Conservation (phyloP, 1,140 invertebrate species). For the Delia radicum region DNA sequence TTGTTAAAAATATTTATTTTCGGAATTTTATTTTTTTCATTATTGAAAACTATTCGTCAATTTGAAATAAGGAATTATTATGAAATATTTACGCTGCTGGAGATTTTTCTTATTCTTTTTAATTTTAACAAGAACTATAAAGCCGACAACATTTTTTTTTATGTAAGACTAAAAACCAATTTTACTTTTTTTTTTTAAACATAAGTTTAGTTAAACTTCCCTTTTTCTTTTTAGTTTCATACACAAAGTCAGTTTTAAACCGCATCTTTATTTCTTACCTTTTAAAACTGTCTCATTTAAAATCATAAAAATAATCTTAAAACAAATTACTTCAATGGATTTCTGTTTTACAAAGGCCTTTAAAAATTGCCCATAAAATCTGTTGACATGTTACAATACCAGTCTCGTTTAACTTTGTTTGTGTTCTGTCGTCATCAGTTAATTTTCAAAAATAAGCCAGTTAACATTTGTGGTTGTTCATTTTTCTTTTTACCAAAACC, state of each 20-base stretch:
- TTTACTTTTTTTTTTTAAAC: background rate
- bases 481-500: background rate
- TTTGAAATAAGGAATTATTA: background rate
- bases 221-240: background rate
- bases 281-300: background rate
- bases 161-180: background rate
- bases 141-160: background rate
- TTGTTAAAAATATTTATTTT: too few species aligned
- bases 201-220: background rate
- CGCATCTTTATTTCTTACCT: background rate
- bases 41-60: background rate
- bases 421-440: background rate
- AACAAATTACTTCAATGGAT: background rate
- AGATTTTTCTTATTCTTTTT: background rate
- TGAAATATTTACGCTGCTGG: background rate
- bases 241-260: too few species aligned
- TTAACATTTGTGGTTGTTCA: too few species aligned
- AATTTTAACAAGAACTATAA: background rate
- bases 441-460: background rate
- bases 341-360: background rate
- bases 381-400: slow-evolving; percentile 14
- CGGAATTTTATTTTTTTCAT: background rate
- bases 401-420: background rate
- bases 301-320: slow-evolving; percentile 13
- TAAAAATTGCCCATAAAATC: background rate